A percentile compares a stretch with the other conserved stretches of the same genome.
phyloP scores from a whole-genome alignment of 2,797 vertebrate species.

The Potorous gilbertii region DNA sequence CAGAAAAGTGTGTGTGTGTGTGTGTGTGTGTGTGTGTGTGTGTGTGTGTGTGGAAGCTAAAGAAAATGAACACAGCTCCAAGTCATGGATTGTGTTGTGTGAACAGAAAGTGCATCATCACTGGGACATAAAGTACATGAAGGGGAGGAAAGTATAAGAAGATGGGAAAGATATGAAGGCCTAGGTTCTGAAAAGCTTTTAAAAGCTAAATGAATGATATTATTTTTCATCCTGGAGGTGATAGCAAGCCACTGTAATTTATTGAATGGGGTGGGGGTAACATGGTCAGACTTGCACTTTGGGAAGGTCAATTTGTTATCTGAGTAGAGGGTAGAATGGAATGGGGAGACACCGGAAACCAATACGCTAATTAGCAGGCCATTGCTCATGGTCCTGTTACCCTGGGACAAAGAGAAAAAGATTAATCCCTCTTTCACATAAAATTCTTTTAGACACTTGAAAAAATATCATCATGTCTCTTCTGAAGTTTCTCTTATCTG shows the following conservation, averaged over 20 bases:
- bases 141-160: neutral
- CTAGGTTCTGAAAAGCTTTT: neutral
- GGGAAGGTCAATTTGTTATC: neutral
- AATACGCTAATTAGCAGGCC: neutral
- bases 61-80: neutral
- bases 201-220: neutral
- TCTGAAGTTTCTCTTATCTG: neutral
- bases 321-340: neutral
- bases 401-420: neutral
- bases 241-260: neutral
- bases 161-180: neutral
- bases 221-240: neutral
- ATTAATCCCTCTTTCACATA: neutral
- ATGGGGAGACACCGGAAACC: neutral
- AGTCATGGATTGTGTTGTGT: neutral
- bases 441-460: neutral
- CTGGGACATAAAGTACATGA: neutral
- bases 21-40: no score
- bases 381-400: neutral
- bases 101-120: neutral
- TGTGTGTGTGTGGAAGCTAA: neutral
- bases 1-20: neutral
- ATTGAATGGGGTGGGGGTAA: neutral
- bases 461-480: neutral
- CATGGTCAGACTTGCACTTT: neutral